A percentile compares a stretch with the other conserved stretches of the same genome.
Evolutionary conservation across 2,797 vertebrate genomes (phyloP).

Genomic region (Takifugu rubripes): DNA sequence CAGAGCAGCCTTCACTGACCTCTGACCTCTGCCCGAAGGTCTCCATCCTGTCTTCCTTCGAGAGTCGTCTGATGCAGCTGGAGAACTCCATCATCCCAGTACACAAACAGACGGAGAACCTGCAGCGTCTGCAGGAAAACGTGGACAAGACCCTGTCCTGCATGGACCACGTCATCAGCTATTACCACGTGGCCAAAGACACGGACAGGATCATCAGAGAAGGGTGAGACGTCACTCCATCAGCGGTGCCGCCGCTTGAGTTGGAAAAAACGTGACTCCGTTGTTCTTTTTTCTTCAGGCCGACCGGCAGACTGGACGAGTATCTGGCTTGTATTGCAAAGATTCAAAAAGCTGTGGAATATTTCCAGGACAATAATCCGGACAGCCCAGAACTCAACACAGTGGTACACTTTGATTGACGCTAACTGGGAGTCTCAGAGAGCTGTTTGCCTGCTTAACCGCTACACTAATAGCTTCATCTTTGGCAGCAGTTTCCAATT

Average conservation of each 20-base stretch:
- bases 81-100: slow-evolving; percentile 99
- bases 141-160: slow-evolving; percentile 93
- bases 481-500: neutral
- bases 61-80: slow-evolving; percentile 96
- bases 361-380: slow-evolving; percentile 97
- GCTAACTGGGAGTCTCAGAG: too few species aligned
- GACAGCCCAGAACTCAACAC: slow-evolving; percentile 97
- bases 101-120: slow-evolving; percentile 96
- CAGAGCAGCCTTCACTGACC: too few species aligned
- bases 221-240: slow-evolving; percentile 76
- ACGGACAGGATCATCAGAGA: slow-evolving; percentile 93
- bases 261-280: neutral
- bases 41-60: slow-evolving; percentile 95
- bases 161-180: slow-evolving; percentile 96
- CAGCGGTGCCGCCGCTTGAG: neutral
- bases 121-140: slow-evolving; percentile 96
- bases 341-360: slow-evolving; percentile 97
- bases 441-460: neutral
- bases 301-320: slow-evolving; percentile 89
- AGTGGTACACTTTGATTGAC: slow-evolving; percentile 77
- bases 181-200: slow-evolving; percentile 96
- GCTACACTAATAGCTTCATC: neutral
- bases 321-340: slow-evolving; percentile 92
- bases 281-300: slow-evolving; percentile 65
- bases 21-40: slow-evolving; percentile 71